Percentiles rank a stretch among this genome's conserved stretches.
Evolutionary conservation across 1,140 invertebrate species (phyloP).

Genomic region (Tyrophagus putrescentiae): DNA sequence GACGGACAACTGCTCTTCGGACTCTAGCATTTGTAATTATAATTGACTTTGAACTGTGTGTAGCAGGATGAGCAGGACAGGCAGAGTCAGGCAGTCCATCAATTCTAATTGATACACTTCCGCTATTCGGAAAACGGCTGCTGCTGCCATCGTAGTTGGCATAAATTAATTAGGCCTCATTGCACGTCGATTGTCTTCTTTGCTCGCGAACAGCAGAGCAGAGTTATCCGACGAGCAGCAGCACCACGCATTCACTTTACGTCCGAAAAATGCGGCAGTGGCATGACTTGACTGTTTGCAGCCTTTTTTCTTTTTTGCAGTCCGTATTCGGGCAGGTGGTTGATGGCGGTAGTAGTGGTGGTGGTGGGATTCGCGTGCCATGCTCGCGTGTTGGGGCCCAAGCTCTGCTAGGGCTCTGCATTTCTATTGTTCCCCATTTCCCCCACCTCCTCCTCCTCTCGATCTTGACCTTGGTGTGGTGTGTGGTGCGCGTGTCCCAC

Average conservation of each 20-base stretch:
- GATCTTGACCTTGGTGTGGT: background rate
- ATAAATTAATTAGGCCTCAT: slow-evolving; percentile 7
- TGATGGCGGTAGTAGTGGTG: background rate
- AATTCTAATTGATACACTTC: slow-evolving; percentile 13
- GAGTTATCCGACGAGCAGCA: too few relatives aligned
- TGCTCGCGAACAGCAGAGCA: too few relatives aligned
- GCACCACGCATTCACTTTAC: too few relatives aligned
- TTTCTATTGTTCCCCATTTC: background rate
- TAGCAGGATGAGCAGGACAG: too few relatives aligned
- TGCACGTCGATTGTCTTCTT: slow-evolving; percentile 3
- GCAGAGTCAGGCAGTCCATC: background rate
- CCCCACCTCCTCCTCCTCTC: background rate
- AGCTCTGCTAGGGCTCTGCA: background rate
- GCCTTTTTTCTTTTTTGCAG: background rate
- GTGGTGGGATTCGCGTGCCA: slow-evolving; percentile 7
- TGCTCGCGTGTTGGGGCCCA: background rate
- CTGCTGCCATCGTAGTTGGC: slow-evolving; percentile 2
- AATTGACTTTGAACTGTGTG: background rate
- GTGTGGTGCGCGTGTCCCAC: background rate
- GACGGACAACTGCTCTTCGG: background rate
- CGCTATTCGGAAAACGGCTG: too few relatives aligned
- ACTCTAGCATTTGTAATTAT: background rate
- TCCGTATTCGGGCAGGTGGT: too few relatives aligned
- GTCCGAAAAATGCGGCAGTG: too few relatives aligned
- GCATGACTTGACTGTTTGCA: too few relatives aligned